Conservation (phyloP, 2,797 vertebrate genomes). For the Acomys russatus region DNA sequence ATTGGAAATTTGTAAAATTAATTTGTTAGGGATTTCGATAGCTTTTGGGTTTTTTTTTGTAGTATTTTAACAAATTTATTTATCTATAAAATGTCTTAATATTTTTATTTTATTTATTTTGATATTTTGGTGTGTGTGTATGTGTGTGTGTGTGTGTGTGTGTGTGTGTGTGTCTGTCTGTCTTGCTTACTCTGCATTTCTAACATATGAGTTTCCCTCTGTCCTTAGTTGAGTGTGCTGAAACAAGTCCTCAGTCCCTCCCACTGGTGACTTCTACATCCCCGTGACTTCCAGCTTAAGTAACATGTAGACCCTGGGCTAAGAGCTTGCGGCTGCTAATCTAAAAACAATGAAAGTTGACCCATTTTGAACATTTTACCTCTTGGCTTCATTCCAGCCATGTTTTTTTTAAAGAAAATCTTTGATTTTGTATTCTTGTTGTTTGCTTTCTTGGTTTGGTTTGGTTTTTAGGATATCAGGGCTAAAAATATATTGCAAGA, state of each 20-base stretch:
- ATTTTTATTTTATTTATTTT: not conserved
- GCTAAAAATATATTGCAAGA: not conserved
- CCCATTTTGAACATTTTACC: slow-evolving; percentile 6
- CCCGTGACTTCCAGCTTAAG: slow-evolving; percentile 23
- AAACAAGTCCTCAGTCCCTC: not conserved
- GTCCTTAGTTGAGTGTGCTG: not conserved
- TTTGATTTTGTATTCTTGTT: not conserved
- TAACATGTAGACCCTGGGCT: not conserved
- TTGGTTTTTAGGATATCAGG: not conserved
- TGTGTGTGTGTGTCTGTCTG: not conserved
- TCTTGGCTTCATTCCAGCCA: not conserved
- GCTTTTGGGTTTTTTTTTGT: slow-evolving; percentile 37
- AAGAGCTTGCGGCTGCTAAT: not conserved
- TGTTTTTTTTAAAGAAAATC: not conserved
- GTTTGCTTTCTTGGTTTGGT: not conserved
- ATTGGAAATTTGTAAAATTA: slow-evolving; percentile 41
- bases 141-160: not conserved
- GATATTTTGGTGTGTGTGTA: not conserved
- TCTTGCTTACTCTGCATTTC: no score
- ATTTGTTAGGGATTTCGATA: not conserved
- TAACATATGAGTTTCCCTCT: slow-evolving; percentile 2
- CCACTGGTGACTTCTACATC: not conserved
- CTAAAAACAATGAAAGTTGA: not conserved
- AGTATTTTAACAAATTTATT: not conserved
- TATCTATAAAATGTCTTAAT: not conserved